Base-by-base conservation (phyloP, 23 tunicate genomes). In the Phallusia fumigata region DNA sequence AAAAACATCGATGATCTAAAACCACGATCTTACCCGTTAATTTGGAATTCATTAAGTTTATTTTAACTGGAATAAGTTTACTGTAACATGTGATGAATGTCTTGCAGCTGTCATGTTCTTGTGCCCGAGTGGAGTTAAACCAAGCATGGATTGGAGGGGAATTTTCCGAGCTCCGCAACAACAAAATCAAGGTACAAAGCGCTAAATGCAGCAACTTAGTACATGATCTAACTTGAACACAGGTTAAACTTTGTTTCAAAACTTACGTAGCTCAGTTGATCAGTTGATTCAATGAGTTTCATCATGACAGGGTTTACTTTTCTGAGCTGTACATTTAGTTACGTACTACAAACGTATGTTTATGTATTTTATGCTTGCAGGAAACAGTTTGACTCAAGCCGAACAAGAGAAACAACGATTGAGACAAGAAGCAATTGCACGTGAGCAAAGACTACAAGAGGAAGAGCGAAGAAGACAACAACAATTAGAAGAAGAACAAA, bases 91-190 rank as follows among this genome's bases (percentile, higher is more conserved):
- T 40, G 47, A 40, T 10, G 47, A 1, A 58, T 58, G 28, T 13
- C 19, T 75, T 76, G 22, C 83, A 92, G 97, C 52, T 30, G 86
- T 92, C 0, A 85, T 87, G 79, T 92, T 65, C 47, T 53, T 92
- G 13, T 92, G 97, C 49, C 85, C 86, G 36, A 84, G 83, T 32
- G 91, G 87, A 33, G 64, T 51, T 28, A 76, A 76, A 28, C 97
- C 97, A 49, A 76, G 85, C 52, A 2, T 92, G 76, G 36, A 52
- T 26, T 85, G 97, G 84, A 80, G 76, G 36, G 97, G 97, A 76
- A 87, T 92, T 30, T 92, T 86, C 51, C 52, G 79, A 40, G 36
- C 83, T 8, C 35, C 80, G 3, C 52, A 74, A 19, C 32, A 32
- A 76, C 83, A 78, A 65, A 78, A 76, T 53, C 75, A 76, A 31